Base-by-base conservation (phyloP, 1,140 invertebrate genomes). In the Listronotus oregonensis region DNA sequence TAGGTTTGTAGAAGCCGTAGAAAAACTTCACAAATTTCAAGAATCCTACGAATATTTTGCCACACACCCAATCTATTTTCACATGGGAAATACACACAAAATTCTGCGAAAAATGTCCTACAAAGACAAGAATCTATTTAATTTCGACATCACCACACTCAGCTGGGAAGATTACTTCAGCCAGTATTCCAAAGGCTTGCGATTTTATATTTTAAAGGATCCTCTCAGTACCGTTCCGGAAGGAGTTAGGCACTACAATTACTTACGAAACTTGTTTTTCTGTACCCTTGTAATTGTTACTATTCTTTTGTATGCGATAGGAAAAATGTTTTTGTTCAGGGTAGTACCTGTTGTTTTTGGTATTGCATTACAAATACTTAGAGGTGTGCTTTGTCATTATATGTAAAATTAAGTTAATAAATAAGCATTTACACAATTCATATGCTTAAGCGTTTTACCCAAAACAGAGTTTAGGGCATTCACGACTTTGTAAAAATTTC, bases 1-100 rank as follows among this genome's bases (percentile, higher is more conserved):
- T 17, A 79, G 71, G 61, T 62, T 0, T 31, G 34, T 1, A 1
- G 21, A 46, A 51, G 37, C 17, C 11, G 91, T 92, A 71, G 82
- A 82, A 15, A 90, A 89, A 74, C 85, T 94, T 42, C 83, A 88
- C 61, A 87, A 89, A 74, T 88, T 91, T 51, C 84, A 87, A 17
- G 80, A 82, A 14, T 85, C 87, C 3, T 80, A 93, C 14, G 83
- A 87, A 42, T 93, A 87, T 75, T 94, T 94, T 74, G 85, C 86
- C 17, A 81, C 83, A 0, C 80, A 85, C 44, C 80, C 89, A 68
- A 94, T 91, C 86, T 82, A 84, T 37, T 92, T 93, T 70, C 77
- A 83, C 15, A 89, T 89, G 69, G 79, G 83, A 0, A 92, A 93
- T 73, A 80, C 86, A 0, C 79, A 85, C 34, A 70, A 74, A n/a